Evolutionary conservation across 2,113 vertebrate species (phyloP).

Genomic region (Odobenus rosmarus): DNA sequence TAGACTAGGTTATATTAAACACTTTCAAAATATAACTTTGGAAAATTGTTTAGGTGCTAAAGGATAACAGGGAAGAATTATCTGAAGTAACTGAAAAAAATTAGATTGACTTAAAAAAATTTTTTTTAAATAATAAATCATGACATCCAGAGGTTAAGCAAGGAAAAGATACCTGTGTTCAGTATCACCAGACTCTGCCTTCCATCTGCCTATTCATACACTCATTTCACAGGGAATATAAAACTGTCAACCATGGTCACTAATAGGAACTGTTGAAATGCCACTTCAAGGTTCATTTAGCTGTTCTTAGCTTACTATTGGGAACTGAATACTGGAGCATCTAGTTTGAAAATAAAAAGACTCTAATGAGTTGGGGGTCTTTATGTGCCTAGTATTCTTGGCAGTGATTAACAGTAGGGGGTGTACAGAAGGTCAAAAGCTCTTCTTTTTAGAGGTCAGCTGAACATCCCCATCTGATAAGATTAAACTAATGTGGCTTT

Average conservation of each 20-base stretch:
- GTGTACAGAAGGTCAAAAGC: slow-evolving; percentile 87
- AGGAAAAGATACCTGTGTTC: slow-evolving; percentile 78
- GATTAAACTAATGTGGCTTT: slow-evolving; percentile 89
- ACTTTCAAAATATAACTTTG: background rate
- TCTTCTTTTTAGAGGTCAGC: slow-evolving; percentile 85
- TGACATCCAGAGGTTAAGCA: slow-evolving; percentile 75
- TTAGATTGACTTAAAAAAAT: slow-evolving; percentile 47
- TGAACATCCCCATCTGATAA: slow-evolving; percentile 88
- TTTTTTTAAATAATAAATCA: slow-evolving; percentile 77
- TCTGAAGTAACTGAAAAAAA: slow-evolving; percentile 61
- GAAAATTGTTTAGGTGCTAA: background rate
- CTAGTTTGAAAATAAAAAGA: slow-evolving; percentile 87
- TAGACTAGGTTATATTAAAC: slow-evolving; percentile 37
- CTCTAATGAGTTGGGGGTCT: slow-evolving; percentile 87
- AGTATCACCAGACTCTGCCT: slow-evolving; percentile 62
- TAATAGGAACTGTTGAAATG: slow-evolving; percentile 82
- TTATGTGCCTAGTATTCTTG: slow-evolving; percentile 86
- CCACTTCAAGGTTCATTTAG: slow-evolving; percentile 87
- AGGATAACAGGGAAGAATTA: background rate
- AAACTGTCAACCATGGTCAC: slow-evolving; percentile 79
- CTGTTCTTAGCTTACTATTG: slow-evolving; percentile 84
- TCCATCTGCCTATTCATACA: slow-evolving; percentile 76
- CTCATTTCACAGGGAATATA: slow-evolving; percentile 70
- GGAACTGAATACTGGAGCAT: slow-evolving; percentile 83
- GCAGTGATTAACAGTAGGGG: slow-evolving; percentile 87